Evolutionary conservation across 1,140 invertebrate genomes (phyloP).

Genomic region (Bombus vancouverensis): DNA sequence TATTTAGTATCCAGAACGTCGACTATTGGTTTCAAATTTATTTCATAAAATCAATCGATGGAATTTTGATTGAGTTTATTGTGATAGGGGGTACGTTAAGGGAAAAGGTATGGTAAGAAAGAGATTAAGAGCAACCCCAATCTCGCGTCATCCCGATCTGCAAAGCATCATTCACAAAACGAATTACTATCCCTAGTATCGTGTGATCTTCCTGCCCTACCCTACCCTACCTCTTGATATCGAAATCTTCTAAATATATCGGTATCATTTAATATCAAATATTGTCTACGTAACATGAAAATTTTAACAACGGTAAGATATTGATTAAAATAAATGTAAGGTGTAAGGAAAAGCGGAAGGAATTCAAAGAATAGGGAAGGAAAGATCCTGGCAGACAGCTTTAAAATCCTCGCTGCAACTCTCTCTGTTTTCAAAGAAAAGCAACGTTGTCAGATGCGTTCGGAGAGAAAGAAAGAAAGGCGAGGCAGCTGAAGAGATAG

Average conservation of each 20-base stretch:
- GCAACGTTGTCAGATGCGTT: background rate
- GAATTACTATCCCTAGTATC: background rate
- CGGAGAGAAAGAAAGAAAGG: conserved; percentile 9
- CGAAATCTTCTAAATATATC: background rate
- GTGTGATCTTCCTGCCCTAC: background rate
- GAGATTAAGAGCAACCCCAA: background rate
- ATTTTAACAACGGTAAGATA: background rate
- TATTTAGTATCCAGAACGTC: background rate
- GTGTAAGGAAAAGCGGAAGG: too few species aligned
- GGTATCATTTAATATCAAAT: background rate
- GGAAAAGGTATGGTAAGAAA: background rate
- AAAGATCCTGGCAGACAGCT: background rate
- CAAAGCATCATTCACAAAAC: background rate
- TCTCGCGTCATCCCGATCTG: background rate
- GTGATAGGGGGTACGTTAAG: background rate
- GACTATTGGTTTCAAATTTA: background rate
- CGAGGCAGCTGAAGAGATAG: background rate
- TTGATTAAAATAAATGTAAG: background rate
- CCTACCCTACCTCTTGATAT: background rate
- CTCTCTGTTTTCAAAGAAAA: conserved; percentile 2
- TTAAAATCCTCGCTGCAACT: background rate
- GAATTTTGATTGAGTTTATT: background rate
- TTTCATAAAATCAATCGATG: background rate
- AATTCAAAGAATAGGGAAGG: too few species aligned
- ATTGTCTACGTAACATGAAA: background rate